These are phyloP conservation scores for Hydractinia echinata DNA, from an alignment of 30 jellyfish, hydroid and myxozoan genomes.

Conservation along the genomic window DNA sequence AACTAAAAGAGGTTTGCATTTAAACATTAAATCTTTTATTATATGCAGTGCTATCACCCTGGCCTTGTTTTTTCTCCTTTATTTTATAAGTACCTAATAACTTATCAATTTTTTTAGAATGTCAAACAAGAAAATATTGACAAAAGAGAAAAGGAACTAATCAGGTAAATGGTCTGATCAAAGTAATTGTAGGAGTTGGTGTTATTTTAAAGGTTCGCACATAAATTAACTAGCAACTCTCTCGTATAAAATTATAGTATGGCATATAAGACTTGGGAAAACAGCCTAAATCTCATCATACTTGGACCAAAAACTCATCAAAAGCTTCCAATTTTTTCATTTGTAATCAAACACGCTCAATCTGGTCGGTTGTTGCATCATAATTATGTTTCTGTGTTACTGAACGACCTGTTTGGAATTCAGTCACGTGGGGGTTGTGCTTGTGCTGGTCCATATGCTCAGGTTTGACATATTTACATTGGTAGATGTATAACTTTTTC, in stretches of 20 bases:
- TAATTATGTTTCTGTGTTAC: conserved; percentile 65
- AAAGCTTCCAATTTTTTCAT: conserved; percentile 76
- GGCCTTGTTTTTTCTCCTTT: neutral
- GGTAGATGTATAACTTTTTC: neutral
- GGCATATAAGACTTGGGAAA: conserved; percentile 30
- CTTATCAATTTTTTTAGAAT: neutral
- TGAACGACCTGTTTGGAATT: conserved; percentile 85
- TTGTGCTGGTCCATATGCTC: conserved; percentile 97
- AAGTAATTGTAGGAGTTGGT: neutral
- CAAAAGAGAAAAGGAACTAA: conserved; percentile 49
- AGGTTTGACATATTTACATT: conserved; percentile 35
- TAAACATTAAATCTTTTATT: neutral
- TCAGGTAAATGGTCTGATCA: conserved; percentile 30
- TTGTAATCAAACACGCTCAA: conserved; percentile 50
- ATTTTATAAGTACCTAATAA: no score
- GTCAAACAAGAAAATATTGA: neutral
- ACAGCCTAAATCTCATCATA: conserved; percentile 43
- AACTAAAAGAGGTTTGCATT: conserved; percentile 60
- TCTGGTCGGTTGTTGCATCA: conserved; percentile 85
- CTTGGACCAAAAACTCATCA: conserved; percentile 53
- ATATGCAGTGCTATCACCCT: neutral
- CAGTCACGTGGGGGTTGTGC: conserved; percentile 97
- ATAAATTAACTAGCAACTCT: neutral
- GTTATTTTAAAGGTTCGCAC: neutral
- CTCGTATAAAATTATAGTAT: neutral